Evolutionary conservation across 2,797 vertebrate species (phyloP), one percentile per base, ranked within the genome.

Genomic region (Petrocephalus sullivani): DNA sequence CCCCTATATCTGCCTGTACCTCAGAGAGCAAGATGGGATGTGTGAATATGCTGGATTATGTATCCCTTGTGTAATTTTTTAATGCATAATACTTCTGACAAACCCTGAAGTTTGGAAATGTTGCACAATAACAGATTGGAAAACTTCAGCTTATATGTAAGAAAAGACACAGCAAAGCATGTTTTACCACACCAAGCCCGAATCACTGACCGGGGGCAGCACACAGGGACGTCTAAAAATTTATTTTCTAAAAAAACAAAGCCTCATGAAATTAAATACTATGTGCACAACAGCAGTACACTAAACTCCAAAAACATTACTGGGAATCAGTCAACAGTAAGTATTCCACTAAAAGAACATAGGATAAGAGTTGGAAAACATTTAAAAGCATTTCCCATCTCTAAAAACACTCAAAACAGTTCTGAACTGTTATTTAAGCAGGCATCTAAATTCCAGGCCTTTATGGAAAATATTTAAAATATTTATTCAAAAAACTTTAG

Each of bases 381-480:
- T 81, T 89, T 92, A 93, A 92, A 94, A 93, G 93, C 92, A 92
- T 89, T 94, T 93, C 92, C 92, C 92, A 95, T 92, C 87, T 94
- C 92, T 93, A 92, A 94, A 89, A 93, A 93, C 90, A 94, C 93
- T 84, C 9, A 93, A 94, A 94, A 92, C 94, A 93, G 91, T 90
- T 94, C 92, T 93, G 91, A 94, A 93, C 93, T 94, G 92, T 94
- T 91, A 93, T 93, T 94, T 95, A 93, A 95, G 92, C 93, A 95
- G 96, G 95, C 95, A 95, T 95, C 96, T 95, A 86, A 95, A 94
- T 90, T 94, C 94, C 94, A 95, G 91, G 94, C 89, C 90, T 88
- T 94, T 71, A 94, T 78, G 88, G 92, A 92, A 93, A 93, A 93
- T 93, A 93, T 93, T 95, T 95, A 94, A 95, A 93, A 96, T 95